Evolutionary conservation across 1,140 invertebrate species (phyloP).

Genomic region (Drosophila rufa): DNA sequence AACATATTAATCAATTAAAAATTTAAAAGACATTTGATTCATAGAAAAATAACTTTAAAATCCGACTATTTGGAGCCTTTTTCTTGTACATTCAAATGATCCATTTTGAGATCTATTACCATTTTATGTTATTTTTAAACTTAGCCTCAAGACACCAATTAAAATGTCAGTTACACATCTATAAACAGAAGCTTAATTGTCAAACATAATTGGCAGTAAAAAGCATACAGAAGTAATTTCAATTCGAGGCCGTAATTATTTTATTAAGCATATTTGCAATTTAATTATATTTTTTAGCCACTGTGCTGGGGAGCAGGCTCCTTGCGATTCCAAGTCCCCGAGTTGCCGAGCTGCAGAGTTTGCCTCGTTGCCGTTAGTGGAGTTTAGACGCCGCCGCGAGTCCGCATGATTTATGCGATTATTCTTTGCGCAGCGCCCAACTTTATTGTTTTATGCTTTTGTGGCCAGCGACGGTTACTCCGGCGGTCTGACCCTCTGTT

Average conservation of each 20-base stretch:
- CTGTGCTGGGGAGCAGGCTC: constrained; percentile 21
- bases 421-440: constrained; percentile 79
- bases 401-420: constrained; percentile 83
- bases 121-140: neutral
- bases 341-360: constrained; percentile 18
- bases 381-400: constrained; percentile 76
- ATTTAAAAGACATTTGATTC: no score
- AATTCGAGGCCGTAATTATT: neutral
- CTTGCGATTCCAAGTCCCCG: constrained; percentile 5
- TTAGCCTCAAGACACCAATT: neutral
- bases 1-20: neutral
- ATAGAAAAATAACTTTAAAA: neutral
- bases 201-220: constrained; percentile 3
- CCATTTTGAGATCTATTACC: no score
- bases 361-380: constrained; percentile 62
- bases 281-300: constrained; percentile 12
- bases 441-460: constrained; percentile 83
- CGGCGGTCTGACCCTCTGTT: constrained; percentile 16
- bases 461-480: constrained; percentile 53
- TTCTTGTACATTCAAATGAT: neutral
- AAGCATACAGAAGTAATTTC: neutral
- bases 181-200: neutral
- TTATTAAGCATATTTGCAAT: constrained; percentile 5
- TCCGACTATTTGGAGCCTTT: rapidly evolving
- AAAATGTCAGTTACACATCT: neutral